A percentile compares a stretch with the other conserved stretches of the same genome.
phyloP scores from a whole-genome alignment of 2,888 invertebrate genomes.

The Acanthosoma haemorrhoidale region DNA sequence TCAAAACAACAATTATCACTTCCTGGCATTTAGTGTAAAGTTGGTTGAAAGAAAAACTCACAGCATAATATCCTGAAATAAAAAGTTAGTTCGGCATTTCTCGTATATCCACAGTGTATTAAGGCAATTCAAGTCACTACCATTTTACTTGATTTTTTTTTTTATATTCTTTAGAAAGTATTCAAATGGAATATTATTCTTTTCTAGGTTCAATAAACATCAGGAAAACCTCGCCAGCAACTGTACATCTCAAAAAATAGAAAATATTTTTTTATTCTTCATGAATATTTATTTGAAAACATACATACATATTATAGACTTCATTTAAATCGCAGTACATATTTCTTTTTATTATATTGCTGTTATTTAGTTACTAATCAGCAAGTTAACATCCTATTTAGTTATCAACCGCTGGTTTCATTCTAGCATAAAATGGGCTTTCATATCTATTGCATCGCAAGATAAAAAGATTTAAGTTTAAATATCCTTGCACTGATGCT shows the following conservation, averaged over 20 bases:
- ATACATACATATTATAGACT: background rate
- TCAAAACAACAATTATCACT: no score
- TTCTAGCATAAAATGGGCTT: slow-evolving; percentile 8
- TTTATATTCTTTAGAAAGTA: no score
- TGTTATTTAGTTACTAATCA: background rate
- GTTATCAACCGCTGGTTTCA: background rate
- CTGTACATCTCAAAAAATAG: background rate
- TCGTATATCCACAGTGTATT: no score
- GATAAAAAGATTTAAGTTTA: background rate
- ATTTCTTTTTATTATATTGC: background rate
- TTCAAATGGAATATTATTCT: background rate
- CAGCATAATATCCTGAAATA: no score
- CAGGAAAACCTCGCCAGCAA: slow-evolving; percentile 3
- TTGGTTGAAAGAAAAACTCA: no score
- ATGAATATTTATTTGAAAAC: slow-evolving; percentile 2
- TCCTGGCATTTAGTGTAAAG: no score
- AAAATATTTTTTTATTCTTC: slow-evolving; percentile 10
- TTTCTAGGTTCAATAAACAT: background rate
- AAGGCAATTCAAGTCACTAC: no score
- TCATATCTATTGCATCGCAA: background rate
- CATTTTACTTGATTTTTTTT: no score
- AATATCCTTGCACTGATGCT: background rate
- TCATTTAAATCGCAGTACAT: background rate
- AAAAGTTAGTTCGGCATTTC: no score
- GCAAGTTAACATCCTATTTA: background rate